Evolutionary conservation across 1,140 invertebrate genomes (phyloP).

Genomic region (Temnothorax curvispinosus): DNA sequence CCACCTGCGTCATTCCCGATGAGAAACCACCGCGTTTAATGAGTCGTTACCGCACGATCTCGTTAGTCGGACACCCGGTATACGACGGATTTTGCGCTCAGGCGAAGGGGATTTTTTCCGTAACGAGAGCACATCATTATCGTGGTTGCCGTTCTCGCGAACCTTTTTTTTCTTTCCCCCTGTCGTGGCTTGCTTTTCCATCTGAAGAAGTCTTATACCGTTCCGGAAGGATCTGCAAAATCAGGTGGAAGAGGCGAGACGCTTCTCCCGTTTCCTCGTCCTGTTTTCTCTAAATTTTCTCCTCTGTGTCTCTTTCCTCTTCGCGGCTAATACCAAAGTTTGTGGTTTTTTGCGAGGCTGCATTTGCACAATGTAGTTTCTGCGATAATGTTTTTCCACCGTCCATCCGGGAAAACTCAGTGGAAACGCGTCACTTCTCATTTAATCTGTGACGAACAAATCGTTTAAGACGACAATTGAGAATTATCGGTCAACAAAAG

Average conservation of each 20-base stretch:
- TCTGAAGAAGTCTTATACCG: not conserved
- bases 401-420: slow-evolving; percentile 1
- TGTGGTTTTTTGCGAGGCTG: slow-evolving; percentile 7
- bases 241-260: slow-evolving; percentile 1
- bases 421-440: not conserved
- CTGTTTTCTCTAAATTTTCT: not conserved
- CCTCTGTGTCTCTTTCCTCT: not conserved
- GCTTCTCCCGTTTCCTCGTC: not conserved
- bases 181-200: slow-evolving; percentile 1
- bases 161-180: not conserved
- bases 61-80: slow-evolving; percentile 41
- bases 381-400: slow-evolving; percentile 16
- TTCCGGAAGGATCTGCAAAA: slow-evolving; percentile 41
- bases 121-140: slow-evolving; percentile 52
- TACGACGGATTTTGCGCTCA: slow-evolving; percentile 14
- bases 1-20: not conserved
- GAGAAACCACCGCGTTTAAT: slow-evolving; percentile 42
- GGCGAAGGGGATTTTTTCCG: slow-evolving; percentile 14
- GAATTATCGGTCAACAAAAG: not conserved
- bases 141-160: slow-evolving; percentile 14
- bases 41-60: slow-evolving; percentile 43
- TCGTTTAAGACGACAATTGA: not conserved
- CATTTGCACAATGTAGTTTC: not conserved
- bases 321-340: slow-evolving; percentile 12
- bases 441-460: not conserved